Evolutionary conservation across 2,888 invertebrate species (phyloP), one percentile per base, ranked within the genome.

Genomic region (Tortricodes alternella): DNA sequence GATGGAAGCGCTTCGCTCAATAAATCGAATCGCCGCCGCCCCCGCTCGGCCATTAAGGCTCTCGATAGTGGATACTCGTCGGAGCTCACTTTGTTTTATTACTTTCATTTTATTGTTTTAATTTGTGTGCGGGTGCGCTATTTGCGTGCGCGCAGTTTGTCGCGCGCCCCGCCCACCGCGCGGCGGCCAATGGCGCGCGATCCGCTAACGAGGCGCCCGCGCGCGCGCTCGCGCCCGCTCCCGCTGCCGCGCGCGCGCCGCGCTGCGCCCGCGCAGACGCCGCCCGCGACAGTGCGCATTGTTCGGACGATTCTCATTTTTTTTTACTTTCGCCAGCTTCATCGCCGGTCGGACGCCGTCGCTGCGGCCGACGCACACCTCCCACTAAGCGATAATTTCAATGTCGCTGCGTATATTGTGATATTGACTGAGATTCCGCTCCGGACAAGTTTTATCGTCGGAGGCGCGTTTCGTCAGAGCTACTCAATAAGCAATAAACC

Each of bases 401-500:
- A 84, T 86, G 88, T 88, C 87, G 77, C 78, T 82, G 75, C 80
- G 78, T 83, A 82, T 84, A 83, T 83, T 82, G 80, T 80, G 87
- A 89, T 88, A 87, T 87, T 85, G 87, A 85, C 80, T 84, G 87
- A 85, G 89, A 88, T 86, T 89, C 85, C 85, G 76, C 80, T 79
- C 78, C 73, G 75, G 72, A 77, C 78, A 80, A 83, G 83, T 85
- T 87, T 85, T 85, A 84, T 85, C 79, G 80, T 82, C 83, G 71
- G 77, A 79, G 81, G 80, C 84, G 85, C 84, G 81, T 82, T 83
- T 84, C 86, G 85, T 86, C 88, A 84, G 85, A 76, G 80, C 85
- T 81, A 79, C 87, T 89, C 89, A 89, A 89, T 89, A 89, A 89
- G 89, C 89, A 85, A 89, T 90, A 90, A 89, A 90, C 87, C 85